phyloP scores from a whole-genome alignment of 2,888 invertebrate genomes.

The Perdita meconis region DNA sequence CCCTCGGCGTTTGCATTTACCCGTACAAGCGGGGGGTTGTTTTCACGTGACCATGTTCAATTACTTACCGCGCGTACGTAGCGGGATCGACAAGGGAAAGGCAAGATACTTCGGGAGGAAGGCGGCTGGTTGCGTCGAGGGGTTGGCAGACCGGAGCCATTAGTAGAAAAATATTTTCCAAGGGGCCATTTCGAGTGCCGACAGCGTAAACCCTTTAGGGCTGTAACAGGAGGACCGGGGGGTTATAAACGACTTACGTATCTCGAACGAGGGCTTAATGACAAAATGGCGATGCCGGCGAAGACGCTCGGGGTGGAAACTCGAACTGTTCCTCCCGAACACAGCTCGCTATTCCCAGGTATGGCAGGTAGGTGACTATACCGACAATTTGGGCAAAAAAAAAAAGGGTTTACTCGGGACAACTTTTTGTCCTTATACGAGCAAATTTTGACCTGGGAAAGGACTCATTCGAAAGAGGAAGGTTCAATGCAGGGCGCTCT shows the following conservation, averaged over 20 bases:
- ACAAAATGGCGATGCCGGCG: conserved; percentile 77
- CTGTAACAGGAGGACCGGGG: conserved; percentile 61
- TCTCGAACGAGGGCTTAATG: conserved; percentile 79
- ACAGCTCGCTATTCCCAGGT: background rate
- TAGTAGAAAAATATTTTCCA: conserved; percentile 84
- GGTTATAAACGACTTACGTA: conserved; percentile 77
- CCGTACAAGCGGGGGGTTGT: conserved; percentile 48
- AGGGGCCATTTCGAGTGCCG: conserved; percentile 79
- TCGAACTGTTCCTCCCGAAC: background rate
- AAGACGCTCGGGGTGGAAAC: background rate
- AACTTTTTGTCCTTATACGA: too few relatives aligned
- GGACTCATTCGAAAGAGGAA: too few relatives aligned
- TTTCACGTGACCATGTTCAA: conserved; percentile 71
- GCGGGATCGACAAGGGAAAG: conserved; percentile 52
- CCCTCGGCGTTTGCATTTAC: conserved; percentile 37
- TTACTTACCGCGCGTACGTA: conserved; percentile 63
- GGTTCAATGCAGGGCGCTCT: too few relatives aligned
- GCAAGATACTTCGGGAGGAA: conserved; percentile 50
- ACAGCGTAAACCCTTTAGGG: conserved; percentile 77
- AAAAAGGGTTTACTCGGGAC: too few relatives aligned
- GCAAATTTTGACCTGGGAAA: too few relatives aligned
- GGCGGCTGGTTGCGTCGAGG: conserved; percentile 53
- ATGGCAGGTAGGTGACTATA: too few relatives aligned
- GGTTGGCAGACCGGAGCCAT: conserved; percentile 79
- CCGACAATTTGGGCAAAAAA: too few relatives aligned